Evolutionary conservation across 2,888 invertebrate species (phyloP).

Genomic region (Eulithis testata): DNA sequence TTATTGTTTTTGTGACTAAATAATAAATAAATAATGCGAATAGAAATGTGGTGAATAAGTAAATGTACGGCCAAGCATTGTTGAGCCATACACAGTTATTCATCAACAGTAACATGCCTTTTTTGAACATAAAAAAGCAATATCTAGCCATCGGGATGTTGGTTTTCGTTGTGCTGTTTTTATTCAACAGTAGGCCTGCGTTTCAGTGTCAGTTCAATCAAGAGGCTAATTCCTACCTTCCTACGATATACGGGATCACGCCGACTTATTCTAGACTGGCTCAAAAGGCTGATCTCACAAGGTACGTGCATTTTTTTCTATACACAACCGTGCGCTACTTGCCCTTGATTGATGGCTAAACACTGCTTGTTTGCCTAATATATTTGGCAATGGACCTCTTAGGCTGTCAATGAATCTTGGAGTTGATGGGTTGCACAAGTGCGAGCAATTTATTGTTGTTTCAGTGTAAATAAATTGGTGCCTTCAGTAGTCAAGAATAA

Average conservation of each 20-base stretch:
- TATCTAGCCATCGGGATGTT: slow-evolving; percentile 77
- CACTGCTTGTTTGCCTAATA: slow-evolving; percentile 46
- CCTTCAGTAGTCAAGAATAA: background rate
- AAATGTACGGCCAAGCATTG: slow-evolving; percentile 22
- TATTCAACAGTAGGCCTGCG: slow-evolving; percentile 74
- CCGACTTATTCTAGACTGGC: slow-evolving; percentile 95
- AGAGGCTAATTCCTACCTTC: slow-evolving; percentile 74
- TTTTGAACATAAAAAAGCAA: slow-evolving; percentile 78
- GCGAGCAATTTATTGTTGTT: slow-evolving; percentile 32
- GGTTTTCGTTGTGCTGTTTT: slow-evolving; percentile 74
- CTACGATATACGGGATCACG: slow-evolving; percentile 95
- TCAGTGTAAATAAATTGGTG: slow-evolving; percentile 4
- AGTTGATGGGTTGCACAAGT: slow-evolving; percentile 38
- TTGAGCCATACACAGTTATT: slow-evolving; percentile 17
- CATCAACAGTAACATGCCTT: slow-evolving; percentile 69
- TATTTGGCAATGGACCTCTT: slow-evolving; percentile 51
- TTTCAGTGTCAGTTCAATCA: slow-evolving; percentile 75
- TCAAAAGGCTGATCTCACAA: slow-evolving; percentile 97
- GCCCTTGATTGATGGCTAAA: slow-evolving; percentile 66
- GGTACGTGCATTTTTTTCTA: slow-evolving; percentile 68
- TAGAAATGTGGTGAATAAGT: slow-evolving; percentile 30
- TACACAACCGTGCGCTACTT: slow-evolving; percentile 58
- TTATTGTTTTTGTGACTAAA: slow-evolving; percentile 5
- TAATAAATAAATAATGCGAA: slow-evolving; percentile 20
- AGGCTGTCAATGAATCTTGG: slow-evolving; percentile 39